A percentile compares a stretch with the other conserved stretches of the same genome.
Evolutionary conservation across 2,797 vertebrate species (phyloP).

Genomic region (Thamnophis elegans): DNA sequence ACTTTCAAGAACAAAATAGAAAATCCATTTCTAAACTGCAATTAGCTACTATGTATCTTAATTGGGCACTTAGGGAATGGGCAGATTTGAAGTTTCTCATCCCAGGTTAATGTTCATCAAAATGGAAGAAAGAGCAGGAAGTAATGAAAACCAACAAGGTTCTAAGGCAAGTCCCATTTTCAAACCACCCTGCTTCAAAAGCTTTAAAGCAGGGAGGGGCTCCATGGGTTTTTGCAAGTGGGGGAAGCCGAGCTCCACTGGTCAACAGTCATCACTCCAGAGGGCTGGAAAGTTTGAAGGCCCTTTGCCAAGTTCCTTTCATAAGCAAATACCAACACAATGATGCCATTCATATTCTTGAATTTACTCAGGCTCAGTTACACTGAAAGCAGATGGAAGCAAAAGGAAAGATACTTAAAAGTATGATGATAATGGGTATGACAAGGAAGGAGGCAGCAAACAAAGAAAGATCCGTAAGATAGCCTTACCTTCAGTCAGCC

Average conservation of each 20-base stretch:
- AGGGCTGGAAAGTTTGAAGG: slow-evolving; percentile 53
- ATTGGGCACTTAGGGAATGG: neutral
- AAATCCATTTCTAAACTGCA: neutral
- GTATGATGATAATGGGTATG: neutral
- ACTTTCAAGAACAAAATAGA: slow-evolving; percentile 11
- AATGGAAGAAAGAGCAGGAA: slow-evolving; percentile 20
- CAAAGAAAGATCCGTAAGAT: neutral
- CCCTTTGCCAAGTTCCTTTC: slow-evolving; percentile 70
- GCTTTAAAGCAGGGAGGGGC: neutral
- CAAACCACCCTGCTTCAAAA: neutral
- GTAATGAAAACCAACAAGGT: neutral
- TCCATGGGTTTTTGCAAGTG: neutral
- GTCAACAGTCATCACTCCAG: slow-evolving; percentile 51
- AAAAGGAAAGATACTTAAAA: neutral
- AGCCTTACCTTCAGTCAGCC: slow-evolving; percentile 94
- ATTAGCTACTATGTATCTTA: slow-evolving; percentile 22
- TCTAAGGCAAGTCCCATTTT: neutral
- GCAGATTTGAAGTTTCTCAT: slow-evolving; percentile 19
- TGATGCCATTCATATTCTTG: slow-evolving; percentile 66
- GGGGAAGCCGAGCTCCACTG: neutral
- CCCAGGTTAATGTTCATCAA: neutral
- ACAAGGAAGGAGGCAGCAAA: neutral
- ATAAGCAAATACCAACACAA: slow-evolving; percentile 73
- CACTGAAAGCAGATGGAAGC: slow-evolving; percentile 30
- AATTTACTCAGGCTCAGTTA: slow-evolving; percentile 64